Evolutionary conservation across 2,888 invertebrate genomes (phyloP).

Genomic region (Drosophila algonquin): DNA sequence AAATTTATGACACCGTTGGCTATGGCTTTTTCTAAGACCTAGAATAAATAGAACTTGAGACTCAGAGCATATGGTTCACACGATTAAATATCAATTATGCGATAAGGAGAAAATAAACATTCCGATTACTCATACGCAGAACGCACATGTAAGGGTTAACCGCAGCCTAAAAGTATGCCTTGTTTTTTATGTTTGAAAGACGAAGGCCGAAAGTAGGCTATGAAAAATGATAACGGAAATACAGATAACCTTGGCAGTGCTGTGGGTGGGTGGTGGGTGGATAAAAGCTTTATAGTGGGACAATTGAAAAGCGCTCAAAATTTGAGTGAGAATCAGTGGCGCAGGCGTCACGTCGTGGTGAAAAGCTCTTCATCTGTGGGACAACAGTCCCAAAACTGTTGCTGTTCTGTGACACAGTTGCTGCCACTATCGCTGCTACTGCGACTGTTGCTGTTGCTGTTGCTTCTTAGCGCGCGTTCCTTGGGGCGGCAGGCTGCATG

Average conservation of each 20-base stretch:
- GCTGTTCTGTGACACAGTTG: constrained; percentile 17
- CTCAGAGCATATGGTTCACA: constrained; percentile 24
- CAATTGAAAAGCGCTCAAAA: constrained; percentile 28
- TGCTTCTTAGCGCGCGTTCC: neutral
- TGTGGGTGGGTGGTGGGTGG: neutral
- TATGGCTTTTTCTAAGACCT: constrained; percentile 15
- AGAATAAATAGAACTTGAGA: constrained; percentile 28
- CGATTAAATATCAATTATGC: constrained; percentile 66
- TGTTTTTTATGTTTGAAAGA: neutral
- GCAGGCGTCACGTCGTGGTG: constrained; percentile 50
- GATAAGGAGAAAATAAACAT: constrained; percentile 52
- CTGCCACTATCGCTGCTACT: constrained; percentile 24
- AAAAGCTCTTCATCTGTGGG: constrained; percentile 45
- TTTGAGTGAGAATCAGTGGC: constrained; percentile 29
- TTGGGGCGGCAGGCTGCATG: constrained; percentile 25
- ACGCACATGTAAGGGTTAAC: constrained; percentile 41
- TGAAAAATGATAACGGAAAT: constrained; percentile 9
- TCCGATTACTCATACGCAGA: constrained; percentile 40
- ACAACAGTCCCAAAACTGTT: constrained; percentile 66
- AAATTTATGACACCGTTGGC: constrained; percentile 39
- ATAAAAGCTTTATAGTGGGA: constrained; percentile 10
- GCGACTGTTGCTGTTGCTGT: constrained; percentile 17
- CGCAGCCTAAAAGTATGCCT: constrained; percentile 45
- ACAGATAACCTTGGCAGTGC: constrained; percentile 26
- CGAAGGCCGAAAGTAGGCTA: constrained; percentile 50